Base-by-base conservation (phyloP, 2,888 invertebrate species). In the Dexiosoma caninum region DNA sequence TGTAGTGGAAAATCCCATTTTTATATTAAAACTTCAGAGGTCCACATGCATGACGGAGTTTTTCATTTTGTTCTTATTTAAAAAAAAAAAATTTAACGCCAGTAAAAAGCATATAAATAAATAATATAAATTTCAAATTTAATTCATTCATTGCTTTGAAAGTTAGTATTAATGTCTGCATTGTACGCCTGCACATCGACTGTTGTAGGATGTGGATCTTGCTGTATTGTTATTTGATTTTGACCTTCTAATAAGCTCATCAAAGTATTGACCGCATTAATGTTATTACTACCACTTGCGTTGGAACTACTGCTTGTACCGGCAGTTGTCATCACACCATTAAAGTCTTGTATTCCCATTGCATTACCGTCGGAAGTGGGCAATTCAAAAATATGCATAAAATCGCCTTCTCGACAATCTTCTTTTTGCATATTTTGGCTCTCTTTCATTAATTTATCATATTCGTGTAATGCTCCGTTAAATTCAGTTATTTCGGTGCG, bases 401-500 rank as follows among this genome's bases (percentile, higher is more conserved):
- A 87, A 49, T 89, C 89, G 21, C 85, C 86, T 53, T 88, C 89
- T n/a, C 87, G 88, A 70, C 87, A 88, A 8, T 87, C 87, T 30
- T 86, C 84, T 35, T 88, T 88, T 64, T 89, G 88, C 86, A 89
- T 87, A 80, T 85, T 88, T 80, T 89, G 89, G 55, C 89, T 90
- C 81, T 90, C 89, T 81, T 90, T 89, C 89, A 89, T 89, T 4
- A 90, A 83, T 74, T 90, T 89, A 35, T 90, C 88, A 76, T 90
- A 90, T 55, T 90, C 90, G 60, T 88, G 87, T 10, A 87, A 85
- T 4, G 88, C 88, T 9, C 87, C 87, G 27, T 88, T 87, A 74
- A 90, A 90, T 78, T 90, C 89, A 0, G 84, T 84, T 3, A 90
- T 89, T 81, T 89, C 90, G 2, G 81, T 83, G 0, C 88, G 86